Evolutionary conservation across 2,113 vertebrate species (phyloP).

Genomic region (Fregetta grallaria): DNA sequence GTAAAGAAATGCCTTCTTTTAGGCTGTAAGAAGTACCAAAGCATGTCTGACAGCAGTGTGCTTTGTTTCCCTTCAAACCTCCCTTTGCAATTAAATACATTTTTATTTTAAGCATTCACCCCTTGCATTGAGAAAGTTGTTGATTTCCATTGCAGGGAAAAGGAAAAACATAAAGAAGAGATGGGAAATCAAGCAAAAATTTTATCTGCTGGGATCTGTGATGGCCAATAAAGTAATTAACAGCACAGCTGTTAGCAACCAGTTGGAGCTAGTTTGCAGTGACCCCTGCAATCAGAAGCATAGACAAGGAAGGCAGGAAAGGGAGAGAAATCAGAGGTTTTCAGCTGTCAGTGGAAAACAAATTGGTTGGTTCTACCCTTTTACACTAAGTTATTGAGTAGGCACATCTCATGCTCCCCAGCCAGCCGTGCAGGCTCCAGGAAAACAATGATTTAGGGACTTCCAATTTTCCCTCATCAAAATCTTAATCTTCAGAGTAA

Average conservation of each 20-base stretch:
- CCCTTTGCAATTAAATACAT: background rate
- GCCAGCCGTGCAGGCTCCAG: background rate
- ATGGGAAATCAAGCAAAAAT: background rate
- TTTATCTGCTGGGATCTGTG: background rate
- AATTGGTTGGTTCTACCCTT: background rate
- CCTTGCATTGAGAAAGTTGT: background rate
- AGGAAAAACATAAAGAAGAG: background rate
- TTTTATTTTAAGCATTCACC: background rate
- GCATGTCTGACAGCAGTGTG: background rate
- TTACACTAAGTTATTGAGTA: background rate
- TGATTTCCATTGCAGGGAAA: background rate
- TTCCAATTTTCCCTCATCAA: background rate
- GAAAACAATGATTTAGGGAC: background rate
- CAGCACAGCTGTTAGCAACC: background rate
- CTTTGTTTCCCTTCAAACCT: background rate
- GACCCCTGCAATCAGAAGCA: background rate
- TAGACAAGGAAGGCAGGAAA: background rate
- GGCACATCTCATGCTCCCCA: background rate
- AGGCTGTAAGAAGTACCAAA: background rate
- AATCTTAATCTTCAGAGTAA: background rate
- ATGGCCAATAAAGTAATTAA: background rate
- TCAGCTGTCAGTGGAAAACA: background rate
- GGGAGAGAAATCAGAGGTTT: background rate
- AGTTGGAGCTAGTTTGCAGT: background rate
- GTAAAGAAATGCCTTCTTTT: background rate